A percentile compares a stretch with the other conserved stretches of the same genome.
Evolutionary conservation across 2,113 vertebrate genomes (phyloP).

Genomic region (Xerus inauris): DNA sequence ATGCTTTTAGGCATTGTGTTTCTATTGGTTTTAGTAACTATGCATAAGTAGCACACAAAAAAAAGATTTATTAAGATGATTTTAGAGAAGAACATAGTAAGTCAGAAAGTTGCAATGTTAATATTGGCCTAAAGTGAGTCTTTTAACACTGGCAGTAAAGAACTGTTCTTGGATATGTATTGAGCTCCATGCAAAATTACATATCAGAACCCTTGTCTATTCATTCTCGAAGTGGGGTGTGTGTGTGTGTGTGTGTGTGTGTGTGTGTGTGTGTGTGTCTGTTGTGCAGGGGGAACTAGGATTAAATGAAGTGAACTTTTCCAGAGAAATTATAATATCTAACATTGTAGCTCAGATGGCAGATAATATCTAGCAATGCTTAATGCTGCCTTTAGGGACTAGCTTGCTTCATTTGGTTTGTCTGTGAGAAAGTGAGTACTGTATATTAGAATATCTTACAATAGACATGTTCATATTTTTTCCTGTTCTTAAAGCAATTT

Average conservation of each 20-base stretch:
- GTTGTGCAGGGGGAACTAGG: not conserved
- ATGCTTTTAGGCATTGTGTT: not conserved
- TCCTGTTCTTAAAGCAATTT: not conserved
- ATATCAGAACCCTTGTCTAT: not conserved
- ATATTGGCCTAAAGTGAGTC: not conserved
- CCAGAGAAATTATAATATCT: not conserved
- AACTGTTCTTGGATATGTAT: not conserved
- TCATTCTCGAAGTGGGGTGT: not conserved
- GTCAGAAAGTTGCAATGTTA: not conserved
- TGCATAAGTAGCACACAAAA: not conserved
- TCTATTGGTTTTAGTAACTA: not conserved
- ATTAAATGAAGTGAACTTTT: constrained; percentile 15
- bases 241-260: too few species aligned
- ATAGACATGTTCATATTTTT: not conserved
- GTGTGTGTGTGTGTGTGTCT: not conserved
- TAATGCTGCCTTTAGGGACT: not conserved
- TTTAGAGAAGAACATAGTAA: not conserved
- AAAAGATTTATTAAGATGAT: not conserved
- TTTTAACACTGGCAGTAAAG: not conserved
- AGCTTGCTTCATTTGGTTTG: not conserved
- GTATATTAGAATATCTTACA: not conserved
- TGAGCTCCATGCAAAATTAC: not conserved
- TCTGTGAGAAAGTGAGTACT: not conserved
- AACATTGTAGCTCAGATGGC: not conserved
- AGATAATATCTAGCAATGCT: not conserved